Conservation (phyloP, 2,113 vertebrate species). For the Cephalopterus ornatus region DNA sequence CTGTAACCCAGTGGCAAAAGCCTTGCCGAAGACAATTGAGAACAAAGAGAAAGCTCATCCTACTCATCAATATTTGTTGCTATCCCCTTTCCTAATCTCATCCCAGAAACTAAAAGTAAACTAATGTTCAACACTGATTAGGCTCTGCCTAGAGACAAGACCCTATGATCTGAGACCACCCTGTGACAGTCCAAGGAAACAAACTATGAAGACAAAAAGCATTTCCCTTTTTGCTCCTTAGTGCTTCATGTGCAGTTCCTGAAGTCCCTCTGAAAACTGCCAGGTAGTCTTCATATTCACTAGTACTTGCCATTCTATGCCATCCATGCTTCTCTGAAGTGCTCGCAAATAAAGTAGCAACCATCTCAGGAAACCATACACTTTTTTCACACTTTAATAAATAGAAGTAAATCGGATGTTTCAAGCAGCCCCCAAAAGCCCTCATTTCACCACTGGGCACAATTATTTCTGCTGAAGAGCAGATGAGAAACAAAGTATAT, state of each 20-base stretch:
- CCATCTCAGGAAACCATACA: neutral
- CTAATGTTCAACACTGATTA: neutral
- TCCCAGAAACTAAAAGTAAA: neutral
- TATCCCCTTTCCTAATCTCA: neutral
- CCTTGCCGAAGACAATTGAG: neutral
- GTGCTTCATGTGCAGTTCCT: neutral
- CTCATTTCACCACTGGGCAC: neutral
- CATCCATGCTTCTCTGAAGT: neutral
- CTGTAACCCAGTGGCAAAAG: neutral
- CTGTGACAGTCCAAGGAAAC: neutral
- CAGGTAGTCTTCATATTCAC: neutral
- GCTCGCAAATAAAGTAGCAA: neutral
- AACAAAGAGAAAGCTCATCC: neutral
- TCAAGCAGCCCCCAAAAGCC: neutral
- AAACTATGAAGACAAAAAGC: neutral
- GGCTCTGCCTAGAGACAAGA: neutral
- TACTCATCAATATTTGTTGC: accelerated
- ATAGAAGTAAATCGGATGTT: neutral
- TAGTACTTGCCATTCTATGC: neutral
- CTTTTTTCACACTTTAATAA: neutral
- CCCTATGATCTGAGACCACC: neutral
- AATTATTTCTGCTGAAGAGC: neutral
- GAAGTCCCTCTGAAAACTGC: neutral
- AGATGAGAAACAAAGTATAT: neutral
- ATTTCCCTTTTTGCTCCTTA: neutral